Base-by-base conservation (phyloP, 2,797 vertebrate genomes). In the Hydrocynus forskahlii region DNA sequence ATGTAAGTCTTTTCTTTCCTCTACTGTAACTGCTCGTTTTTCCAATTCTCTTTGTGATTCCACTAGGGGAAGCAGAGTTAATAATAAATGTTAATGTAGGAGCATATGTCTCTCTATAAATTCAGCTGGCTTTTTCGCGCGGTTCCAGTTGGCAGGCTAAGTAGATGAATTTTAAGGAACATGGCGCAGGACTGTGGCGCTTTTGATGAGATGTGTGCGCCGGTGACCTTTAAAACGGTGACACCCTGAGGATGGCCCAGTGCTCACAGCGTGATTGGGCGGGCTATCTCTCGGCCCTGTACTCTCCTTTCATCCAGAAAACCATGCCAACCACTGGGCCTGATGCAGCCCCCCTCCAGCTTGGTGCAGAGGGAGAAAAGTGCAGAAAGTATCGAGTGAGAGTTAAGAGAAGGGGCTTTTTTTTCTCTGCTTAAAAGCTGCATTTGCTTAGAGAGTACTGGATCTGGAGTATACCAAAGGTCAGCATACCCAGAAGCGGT, bases 81-180 rank as follows among this genome's bases (percentile, higher is more conserved):
- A 92, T 94, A 91, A 93, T 90, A 91, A 92, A 93, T 94, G 92
- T 92, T 93, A 93, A 94, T 94, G 92, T 86, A 88, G 55, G 71
- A 73, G 69, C 83, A 83, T 29, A 70, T 75, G 82, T 82, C 82
- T 75, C 78, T 85, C 76, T 71, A 80, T 69, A 85, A 79, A 87
- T 87, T 85, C 82, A 16, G 17, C 75, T 57, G 79, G 64, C 77
- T 84, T 80, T 88, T 91, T 90, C 75, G 75, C 81, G 76, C 54
- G 82, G 85, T 88, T 87, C 88, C 86, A 86, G 83, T 85, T 86
- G 88, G 75, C 7, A 66, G 80, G 66, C 76, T 86, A 85, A 84
- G 85, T 83, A 89, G 88, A 87, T 87, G 88, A 86, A 88, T 86
- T 83, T 83, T 83, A 81, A 83, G 86, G 73, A 86, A 86, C 83